Percentiles rank a stretch among this genome's conserved stretches.
Conservation (phyloP, 2,797 vertebrate genomes). For the Sebastes steindachneri region DNA sequence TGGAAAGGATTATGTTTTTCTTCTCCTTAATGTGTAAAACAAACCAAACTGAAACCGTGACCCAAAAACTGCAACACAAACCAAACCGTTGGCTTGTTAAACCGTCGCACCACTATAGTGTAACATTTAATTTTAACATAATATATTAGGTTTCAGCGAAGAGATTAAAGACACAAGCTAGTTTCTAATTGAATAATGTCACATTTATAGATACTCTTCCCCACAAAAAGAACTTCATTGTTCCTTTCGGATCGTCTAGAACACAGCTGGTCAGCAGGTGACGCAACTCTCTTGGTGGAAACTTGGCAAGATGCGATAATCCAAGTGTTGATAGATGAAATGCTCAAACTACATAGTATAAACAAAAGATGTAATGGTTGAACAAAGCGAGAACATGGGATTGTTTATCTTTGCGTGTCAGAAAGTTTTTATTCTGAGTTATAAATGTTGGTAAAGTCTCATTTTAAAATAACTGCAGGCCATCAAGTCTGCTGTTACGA, state of each 20-base stretch:
- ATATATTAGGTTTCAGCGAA: not conserved
- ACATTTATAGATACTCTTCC: not conserved
- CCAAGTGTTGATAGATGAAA: conserved; percentile 34
- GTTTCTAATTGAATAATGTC: not conserved
- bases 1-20: too few relatives aligned
- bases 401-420: conserved; percentile 37
- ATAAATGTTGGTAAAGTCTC: conserved; percentile 18
- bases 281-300: conserved; percentile 36
- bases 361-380: conserved; percentile 34
- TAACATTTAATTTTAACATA: not conserved
- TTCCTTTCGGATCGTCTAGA: not conserved
- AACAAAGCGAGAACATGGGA: conserved; percentile 21
- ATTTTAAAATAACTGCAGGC: not conserved
- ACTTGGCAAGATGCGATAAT: conserved; percentile 40
- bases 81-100: too few relatives aligned
- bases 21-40: too few relatives aligned
- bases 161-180: not conserved
- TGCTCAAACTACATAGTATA: conserved; percentile 8
- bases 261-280: conserved; percentile 54
- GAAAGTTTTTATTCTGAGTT: conserved; percentile 16
- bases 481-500: not conserved
- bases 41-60: too few relatives aligned
- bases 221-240: not conserved
- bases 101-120: too few relatives aligned
- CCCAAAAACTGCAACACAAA: too few relatives aligned